Evolutionary conservation across 2,797 vertebrate species (phyloP), one percentile per base, ranked within the genome.

Genomic region (Discoglossus pictus): DNA sequence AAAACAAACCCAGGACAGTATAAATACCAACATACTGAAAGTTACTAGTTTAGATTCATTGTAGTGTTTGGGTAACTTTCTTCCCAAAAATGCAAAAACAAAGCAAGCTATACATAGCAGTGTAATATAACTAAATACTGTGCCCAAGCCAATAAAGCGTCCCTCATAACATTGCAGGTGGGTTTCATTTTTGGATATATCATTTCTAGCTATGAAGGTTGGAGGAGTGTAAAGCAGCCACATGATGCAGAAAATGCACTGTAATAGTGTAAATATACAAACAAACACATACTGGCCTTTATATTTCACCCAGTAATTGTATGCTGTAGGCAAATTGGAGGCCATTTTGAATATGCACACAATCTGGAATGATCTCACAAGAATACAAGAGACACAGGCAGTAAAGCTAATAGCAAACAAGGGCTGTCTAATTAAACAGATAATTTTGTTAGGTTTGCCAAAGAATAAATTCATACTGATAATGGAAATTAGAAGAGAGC

Each of bases 51-150:
- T 54, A 15, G 51, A 54, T 68, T 75, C 68, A 20, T 38, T 74
- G 55, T 35, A 69, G 54, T 58, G 68, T 68, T 73, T 61, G 20
- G 58, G 35, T 13, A 59, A 34, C 8, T 68, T 69, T 35, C 27
- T 61, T 52, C 65, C 35, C 43, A 46, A 18, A 54, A 64, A 69
- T 13, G 17, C 40, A 9, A 59, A 63, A 18, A 20, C 15, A 6
- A 73, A 62, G 43, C 34, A 72, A 20, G 60, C 31, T 3, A 31
- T 10, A 2, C 50, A 36, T 2, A 12, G 61, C 36, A 9, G 24
- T 13, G 34, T 35, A n/a, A 40, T 31, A 24, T 52, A 59, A 25
- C 24, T 38, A 35, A 55, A 18, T 7, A 1, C 62, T 35, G 51
- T 39, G 54, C 56, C 47, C 13, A 0, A 16, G 16, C 25, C 13